Conservation (phyloP, 2,888 invertebrate species). For the Agrilus biguttatus region DNA sequence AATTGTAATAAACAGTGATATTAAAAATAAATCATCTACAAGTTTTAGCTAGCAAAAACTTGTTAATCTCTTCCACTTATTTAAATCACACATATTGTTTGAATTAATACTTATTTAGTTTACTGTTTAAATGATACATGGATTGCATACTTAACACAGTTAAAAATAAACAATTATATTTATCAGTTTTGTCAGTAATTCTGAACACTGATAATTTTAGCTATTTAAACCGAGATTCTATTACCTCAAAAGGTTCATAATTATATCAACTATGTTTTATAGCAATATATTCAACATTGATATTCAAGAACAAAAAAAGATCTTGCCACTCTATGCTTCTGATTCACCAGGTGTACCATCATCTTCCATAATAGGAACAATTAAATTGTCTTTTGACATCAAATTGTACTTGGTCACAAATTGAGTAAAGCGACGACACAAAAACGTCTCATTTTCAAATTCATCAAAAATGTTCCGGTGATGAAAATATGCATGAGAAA, state of each 20-base stretch:
- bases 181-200: no score
- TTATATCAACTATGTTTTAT: no score
- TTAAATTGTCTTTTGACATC: constrained; percentile 96
- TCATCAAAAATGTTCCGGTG: constrained; percentile 94
- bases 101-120: no score
- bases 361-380: constrained; percentile 89
- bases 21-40: no score
- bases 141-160: no score
- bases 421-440: constrained; percentile 91
- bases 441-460: constrained; percentile 90
- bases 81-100: no score
- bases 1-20: no score
- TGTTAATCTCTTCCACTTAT: no score
- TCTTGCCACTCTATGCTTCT: constrained; percentile 22
- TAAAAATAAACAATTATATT: no score
- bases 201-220: no score
- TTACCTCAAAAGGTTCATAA: neutral
- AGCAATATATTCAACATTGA: neutral
- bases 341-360: constrained; percentile 43
- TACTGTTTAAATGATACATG: no score
- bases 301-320: neutral
- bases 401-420: constrained; percentile 98
- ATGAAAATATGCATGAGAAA: constrained; percentile 99
- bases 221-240: neutral
- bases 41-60: no score